Evolutionary conservation across 92 coral and sea anemone genomes (phyloP).

Genomic region (Desmophyllum pertusum): DNA sequence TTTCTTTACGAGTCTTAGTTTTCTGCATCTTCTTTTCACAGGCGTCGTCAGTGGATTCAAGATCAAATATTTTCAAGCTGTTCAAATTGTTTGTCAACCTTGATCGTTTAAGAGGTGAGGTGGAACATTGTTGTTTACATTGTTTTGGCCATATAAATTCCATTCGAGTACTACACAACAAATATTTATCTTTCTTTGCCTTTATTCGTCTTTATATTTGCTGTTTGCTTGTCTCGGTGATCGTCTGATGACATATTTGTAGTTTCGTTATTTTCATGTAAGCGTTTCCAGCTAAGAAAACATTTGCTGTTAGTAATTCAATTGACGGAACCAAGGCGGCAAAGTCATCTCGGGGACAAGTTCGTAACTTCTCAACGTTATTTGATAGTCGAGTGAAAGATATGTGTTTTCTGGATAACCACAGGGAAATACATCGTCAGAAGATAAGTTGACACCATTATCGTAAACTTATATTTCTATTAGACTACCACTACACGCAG

Average conservation of each 20-base stretch:
- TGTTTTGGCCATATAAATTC: conserved; percentile 18
- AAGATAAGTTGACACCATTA: conserved; percentile 33
- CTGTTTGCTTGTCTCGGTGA: conserved; percentile 15
- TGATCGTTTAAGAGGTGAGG: conserved; percentile 37
- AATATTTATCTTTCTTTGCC: conserved; percentile 32
- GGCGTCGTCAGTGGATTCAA: background rate
- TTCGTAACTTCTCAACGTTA: conserved; percentile 14
- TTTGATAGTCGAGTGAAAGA: conserved; percentile 20
- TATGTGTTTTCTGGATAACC: background rate
- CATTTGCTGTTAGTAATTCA: background rate
- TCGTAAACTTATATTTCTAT: conserved; percentile 23
- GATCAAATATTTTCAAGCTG: conserved; percentile 19
- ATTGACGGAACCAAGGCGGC: background rate
- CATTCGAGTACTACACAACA: conserved; percentile 34
- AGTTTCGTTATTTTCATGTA: background rate
- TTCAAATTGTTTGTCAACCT: conserved; percentile 24
- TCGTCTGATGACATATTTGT: background rate
- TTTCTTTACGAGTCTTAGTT: background rate
- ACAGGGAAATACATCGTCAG: background rate
- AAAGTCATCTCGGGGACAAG: background rate
- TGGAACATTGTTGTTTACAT: conserved; percentile 28
- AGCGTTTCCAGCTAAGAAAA: background rate
- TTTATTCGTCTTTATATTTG: conserved; percentile 17
- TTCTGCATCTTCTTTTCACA: conserved; percentile 2
- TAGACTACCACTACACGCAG: background rate